These are phyloP conservation scores for Ahaetulla prasina DNA, from an alignment of 2,113 vertebrate species.

Conservation along the genomic window DNA sequence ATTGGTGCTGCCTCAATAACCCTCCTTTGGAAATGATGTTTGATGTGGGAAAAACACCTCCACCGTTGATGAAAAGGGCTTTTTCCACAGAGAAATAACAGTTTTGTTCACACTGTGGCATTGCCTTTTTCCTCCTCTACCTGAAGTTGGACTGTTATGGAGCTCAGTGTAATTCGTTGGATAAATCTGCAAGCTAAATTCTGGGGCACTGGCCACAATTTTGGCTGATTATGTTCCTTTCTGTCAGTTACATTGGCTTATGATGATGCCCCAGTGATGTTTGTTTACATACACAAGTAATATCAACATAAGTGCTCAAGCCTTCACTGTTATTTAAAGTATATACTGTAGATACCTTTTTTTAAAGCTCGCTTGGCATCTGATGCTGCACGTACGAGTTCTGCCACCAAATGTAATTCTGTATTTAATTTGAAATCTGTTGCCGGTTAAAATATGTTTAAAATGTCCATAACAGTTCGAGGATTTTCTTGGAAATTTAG, in stretches of 20 bases:
- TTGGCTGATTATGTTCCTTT: background rate
- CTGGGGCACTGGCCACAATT: background rate
- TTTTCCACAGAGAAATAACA: slow-evolving; percentile 94
- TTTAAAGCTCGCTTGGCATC: background rate
- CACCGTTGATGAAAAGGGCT: slow-evolving; percentile 93
- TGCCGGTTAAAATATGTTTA: background rate
- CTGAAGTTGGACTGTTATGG: accelerated
- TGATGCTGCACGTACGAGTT: background rate
- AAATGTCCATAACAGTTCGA: background rate
- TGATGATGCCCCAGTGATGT: background rate
- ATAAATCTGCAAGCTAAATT: background rate
- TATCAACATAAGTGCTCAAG: background rate
- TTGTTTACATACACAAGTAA: slow-evolving; percentile 54
- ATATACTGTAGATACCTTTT: background rate
- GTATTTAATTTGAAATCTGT: background rate
- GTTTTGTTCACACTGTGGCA: background rate
- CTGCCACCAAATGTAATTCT: background rate
- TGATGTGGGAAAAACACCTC: slow-evolving; percentile 86
- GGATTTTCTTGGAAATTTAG: background rate
- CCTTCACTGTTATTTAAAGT: background rate
- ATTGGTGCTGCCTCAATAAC: slow-evolving; percentile 94
- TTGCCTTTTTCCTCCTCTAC: accelerated
- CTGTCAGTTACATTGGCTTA: background rate
- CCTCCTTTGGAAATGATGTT: slow-evolving; percentile 89
- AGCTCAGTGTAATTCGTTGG: background rate